Base-by-base conservation (phyloP, 2,888 invertebrate genomes). In the Phragmatobia fuliginosa region DNA sequence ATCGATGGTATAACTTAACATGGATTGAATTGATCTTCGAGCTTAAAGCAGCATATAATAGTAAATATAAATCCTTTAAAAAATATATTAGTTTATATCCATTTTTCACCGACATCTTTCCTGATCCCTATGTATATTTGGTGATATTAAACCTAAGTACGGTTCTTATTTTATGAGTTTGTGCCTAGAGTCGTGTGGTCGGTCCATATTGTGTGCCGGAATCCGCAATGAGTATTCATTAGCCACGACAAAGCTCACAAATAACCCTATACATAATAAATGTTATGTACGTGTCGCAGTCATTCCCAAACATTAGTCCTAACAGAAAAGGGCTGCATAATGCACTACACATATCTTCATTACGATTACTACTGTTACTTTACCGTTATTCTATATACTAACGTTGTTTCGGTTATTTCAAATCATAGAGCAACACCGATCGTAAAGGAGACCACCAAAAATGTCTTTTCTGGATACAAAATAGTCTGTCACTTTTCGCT, bases 241-340 rank as follows among this genome's bases (percentile, higher is more conserved):
- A 85, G 78, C 71, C 71, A 74, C 73, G 80, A 82, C 84, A 81
- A 79, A 75, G 77, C 79, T 78, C 74, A 83, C 83, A 84, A 84
- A 87, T 86, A 85, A 85, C 77, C 76, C 79, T 75, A 84, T 86
- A 83, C 83, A 87, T 86, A 86, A 81, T 83, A 84, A 85, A 86
- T 83, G 66, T 45, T 69, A 60, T 59, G 70, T 73, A 67, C 67
- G 67, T 69, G 76, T 68, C 28, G 73, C 70, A 69, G 75, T 28
- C 58, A 69, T 61, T 31, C 33, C 25, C 38, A 72, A 62, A 69
- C 70, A 77, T 76, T 52, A 65, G 67, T 68, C 70, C 62, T 72
- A 62, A 78, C 73, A 36, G 67, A 73, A 76, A 80, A 68, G 59
- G 70, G 52, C 74, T 64, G 31, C 59, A 67, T 16, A 41, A 38